Percentiles rank a stretch among this genome's conserved stretches.
These are phyloP conservation scores for Tonatia bakeri DNA, from an alignment of 2,113 vertebrate genomes.

Conservation along the genomic window DNA sequence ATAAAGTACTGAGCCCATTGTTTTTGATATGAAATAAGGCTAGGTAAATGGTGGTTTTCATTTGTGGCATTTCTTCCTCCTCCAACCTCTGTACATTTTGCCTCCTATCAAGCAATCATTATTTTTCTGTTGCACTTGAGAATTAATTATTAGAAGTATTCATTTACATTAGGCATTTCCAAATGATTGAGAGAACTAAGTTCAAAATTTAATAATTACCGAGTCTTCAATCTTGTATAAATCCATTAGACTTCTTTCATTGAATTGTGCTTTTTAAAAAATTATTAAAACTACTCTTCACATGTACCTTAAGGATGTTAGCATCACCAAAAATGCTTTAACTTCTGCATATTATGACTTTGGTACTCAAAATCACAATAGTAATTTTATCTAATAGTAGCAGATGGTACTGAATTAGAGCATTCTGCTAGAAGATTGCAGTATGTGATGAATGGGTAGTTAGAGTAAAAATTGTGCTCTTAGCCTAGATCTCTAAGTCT, in stretches of 20 bases:
- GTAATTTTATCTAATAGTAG: conserved; percentile 29
- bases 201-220: conserved; percentile 14
- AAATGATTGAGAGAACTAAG: not conserved
- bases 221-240: conserved; percentile 25
- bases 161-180: not conserved
- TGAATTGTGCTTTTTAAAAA: not conserved
- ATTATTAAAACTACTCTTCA: conserved; percentile 20
- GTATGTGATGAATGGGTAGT: not conserved
- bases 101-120: conserved; percentile 12
- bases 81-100: not conserved
- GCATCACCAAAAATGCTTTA: conserved; percentile 28
- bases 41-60: not conserved
- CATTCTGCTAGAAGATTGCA: conserved; percentile 30
- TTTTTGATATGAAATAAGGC: not conserved
- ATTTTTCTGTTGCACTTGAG: not conserved
- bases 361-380: conserved; percentile 37
- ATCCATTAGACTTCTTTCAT: conserved; percentile 1
- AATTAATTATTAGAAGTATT: conserved; percentile 44
- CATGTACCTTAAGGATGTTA: conserved; percentile 15
- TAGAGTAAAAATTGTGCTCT: not conserved
- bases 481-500: conserved; percentile 22
- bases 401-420: conserved; percentile 44
- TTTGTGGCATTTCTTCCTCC: not conserved
- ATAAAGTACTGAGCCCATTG: not conserved
- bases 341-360: conserved; percentile 20